phyloP scores from a whole-genome alignment of 2,113 vertebrate species.

The Phodopus roborovskii region DNA sequence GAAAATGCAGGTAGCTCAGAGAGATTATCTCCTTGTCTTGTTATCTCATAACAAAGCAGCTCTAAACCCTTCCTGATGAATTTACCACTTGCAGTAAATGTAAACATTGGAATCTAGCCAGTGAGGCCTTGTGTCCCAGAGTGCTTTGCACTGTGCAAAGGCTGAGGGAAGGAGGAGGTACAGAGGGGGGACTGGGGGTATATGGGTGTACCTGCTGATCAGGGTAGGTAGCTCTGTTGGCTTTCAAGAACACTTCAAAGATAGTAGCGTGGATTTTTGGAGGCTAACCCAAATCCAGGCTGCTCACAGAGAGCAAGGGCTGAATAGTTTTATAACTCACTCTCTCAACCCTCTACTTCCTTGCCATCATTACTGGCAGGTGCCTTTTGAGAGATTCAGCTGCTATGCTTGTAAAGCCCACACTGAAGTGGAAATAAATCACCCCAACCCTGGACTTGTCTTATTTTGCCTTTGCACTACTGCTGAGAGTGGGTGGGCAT shows the following conservation, averaged over 20 bases:
- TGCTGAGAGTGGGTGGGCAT: background rate
- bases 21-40: constrained; percentile 36
- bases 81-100: background rate
- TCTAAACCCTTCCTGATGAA: constrained; percentile 63
- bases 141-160: rapidly evolving
- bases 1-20: constrained; percentile 17
- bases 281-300: background rate
- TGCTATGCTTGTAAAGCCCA: rapidly evolving
- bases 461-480: no score
- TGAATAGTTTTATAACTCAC: background rate
- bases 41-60: constrained; percentile 35
- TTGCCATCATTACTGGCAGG: background rate
- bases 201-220: no score
- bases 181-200: rapidly evolving
- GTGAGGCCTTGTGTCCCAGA: background rate
- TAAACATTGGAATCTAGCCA: background rate
- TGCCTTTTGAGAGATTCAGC: background rate
- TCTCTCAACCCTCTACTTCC: background rate
- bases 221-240: background rate
- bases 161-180: background rate
- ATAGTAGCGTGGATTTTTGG: background rate
- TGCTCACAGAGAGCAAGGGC: background rate
- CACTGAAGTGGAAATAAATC: background rate
- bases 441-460: background rate
- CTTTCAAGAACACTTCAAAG: background rate